Percentiles rank a stretch among this genome's conserved stretches.
Conservation (phyloP, 2,797 vertebrate genomes). For the Acanthurus lineatus region DNA sequence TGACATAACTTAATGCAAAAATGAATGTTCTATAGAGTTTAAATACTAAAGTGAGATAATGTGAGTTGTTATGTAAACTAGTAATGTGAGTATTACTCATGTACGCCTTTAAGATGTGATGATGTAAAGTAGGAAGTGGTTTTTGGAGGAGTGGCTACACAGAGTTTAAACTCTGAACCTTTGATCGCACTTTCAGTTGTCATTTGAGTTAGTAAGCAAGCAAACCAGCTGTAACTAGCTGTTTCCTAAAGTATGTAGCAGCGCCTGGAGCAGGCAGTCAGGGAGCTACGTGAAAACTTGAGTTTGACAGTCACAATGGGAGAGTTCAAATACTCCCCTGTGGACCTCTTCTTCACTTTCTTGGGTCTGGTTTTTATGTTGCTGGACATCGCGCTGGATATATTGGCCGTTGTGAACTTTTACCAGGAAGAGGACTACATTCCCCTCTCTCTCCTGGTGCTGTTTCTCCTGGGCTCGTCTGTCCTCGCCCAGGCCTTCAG, state of each 20-base stretch:
- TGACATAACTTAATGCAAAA: background rate
- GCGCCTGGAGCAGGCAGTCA: background rate
- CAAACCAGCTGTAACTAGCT: background rate
- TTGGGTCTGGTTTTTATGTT: slow-evolving; percentile 51
- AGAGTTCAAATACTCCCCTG: background rate
- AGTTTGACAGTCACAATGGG: slow-evolving; percentile 32
- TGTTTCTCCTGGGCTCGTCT: slow-evolving; percentile 78
- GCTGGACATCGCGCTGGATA: slow-evolving; percentile 72
- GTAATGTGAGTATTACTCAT: background rate
- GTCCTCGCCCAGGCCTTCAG: slow-evolving; percentile 77
- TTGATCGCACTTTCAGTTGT: slow-evolving; percentile 25
- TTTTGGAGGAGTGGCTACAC: slow-evolving; percentile 8
- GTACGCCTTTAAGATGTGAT: slow-evolving; percentile 16
- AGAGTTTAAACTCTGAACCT: slow-evolving; percentile 2
- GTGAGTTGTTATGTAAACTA: background rate
- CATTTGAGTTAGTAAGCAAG: too few relatives aligned
- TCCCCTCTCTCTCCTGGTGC: slow-evolving; percentile 66
- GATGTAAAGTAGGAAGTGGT: too few relatives aligned
- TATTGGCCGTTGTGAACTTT: slow-evolving; percentile 50
- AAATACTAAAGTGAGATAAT: background rate
- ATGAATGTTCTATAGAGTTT: rapidly evolving
- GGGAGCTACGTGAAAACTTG: background rate
- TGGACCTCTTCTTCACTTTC: slow-evolving; percentile 59
- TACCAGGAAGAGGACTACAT: slow-evolving; percentile 58
- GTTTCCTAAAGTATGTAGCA: background rate